These are phyloP conservation scores for Todiramphus chloris DNA, from an alignment of 2,113 vertebrate genomes.

Conservation along the genomic window DNA sequence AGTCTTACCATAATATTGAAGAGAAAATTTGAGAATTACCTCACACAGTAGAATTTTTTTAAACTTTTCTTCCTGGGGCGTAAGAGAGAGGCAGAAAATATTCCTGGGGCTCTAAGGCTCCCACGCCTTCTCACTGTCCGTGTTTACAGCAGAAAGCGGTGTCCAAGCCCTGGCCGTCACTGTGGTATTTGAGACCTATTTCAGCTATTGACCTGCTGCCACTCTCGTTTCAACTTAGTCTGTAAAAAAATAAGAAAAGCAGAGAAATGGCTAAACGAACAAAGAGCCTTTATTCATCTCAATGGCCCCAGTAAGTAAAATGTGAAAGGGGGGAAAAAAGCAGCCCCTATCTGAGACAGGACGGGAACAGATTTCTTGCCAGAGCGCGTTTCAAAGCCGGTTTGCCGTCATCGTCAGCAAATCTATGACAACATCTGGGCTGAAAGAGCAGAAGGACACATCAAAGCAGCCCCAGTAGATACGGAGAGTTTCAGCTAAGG, in stretches of 20 bases:
- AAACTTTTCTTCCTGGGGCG: neutral
- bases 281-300: slow-evolving; percentile 12
- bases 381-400: neutral
- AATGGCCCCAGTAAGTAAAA: neutral
- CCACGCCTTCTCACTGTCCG: neutral
- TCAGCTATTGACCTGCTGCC: neutral
- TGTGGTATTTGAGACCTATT: neutral
- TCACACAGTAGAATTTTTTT: neutral
- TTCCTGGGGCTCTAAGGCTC: neutral
- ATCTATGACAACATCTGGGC: slow-evolving; percentile 24
- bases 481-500: neutral
- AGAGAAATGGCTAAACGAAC: neutral
- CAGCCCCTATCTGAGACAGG: neutral
- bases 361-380: slow-evolving; percentile 37
- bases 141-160: neutral
- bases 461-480: slow-evolving; percentile 38
- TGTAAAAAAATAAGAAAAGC: neutral
- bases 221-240: neutral
- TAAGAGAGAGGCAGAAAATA: neutral
- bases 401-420: neutral
- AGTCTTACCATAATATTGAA: fast-evolving
- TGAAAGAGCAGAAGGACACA: slow-evolving; percentile 11
- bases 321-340: neutral
- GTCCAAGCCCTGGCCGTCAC: neutral
- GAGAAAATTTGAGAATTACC: neutral